phyloP scores from a whole-genome alignment of 2,888 invertebrate species.

The Syritta pipiens region DNA sequence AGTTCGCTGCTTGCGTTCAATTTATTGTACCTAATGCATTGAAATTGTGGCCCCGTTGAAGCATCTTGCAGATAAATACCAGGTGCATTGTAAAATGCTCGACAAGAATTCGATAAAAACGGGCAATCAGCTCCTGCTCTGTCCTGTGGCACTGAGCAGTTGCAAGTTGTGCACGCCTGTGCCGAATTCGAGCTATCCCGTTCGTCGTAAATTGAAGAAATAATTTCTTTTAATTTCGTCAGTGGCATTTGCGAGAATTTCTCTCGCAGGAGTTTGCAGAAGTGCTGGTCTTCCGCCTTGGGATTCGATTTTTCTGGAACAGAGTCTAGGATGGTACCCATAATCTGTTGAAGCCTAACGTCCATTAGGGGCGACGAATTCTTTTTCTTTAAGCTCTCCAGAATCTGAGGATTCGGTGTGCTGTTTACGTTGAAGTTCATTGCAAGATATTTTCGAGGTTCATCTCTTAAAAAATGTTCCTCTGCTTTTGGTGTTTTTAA shows the following conservation, averaged over 20 bases:
- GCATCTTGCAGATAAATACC: too few species aligned
- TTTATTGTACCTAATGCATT: neutral
- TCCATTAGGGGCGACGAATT: too few species aligned
- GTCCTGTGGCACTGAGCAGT: neutral
- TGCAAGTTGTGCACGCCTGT: too few species aligned
- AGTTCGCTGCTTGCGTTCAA: neutral
- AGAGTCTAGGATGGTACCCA: slow-evolving; percentile 4
- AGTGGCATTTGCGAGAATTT: neutral
- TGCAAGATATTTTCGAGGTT: too few species aligned
- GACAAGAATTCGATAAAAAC: slow-evolving; percentile 66
- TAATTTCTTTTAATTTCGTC: slow-evolving; percentile 2
- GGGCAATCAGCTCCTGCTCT: too few species aligned
- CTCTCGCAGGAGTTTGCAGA: slow-evolving; percentile 10
- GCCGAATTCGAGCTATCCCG: neutral
- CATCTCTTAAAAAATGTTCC: too few species aligned
- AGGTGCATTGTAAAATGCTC: slow-evolving; percentile 60
- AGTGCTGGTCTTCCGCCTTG: slow-evolving; percentile 15
- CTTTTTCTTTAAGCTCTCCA: too few species aligned
- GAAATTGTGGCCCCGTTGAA: slow-evolving; percentile 13
- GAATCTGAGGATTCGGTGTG: too few species aligned
- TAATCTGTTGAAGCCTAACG: slow-evolving; percentile 12
- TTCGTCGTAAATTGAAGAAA: neutral
- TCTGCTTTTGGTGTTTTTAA: too few species aligned
- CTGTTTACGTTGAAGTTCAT: too few species aligned
- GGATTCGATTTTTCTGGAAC: neutral